A percentile compares a stretch with the other conserved stretches of the same genome.
phyloP scores from a whole-genome alignment of 2,797 vertebrate genomes.

The Ctenochaetus hawaiiensis region DNA sequence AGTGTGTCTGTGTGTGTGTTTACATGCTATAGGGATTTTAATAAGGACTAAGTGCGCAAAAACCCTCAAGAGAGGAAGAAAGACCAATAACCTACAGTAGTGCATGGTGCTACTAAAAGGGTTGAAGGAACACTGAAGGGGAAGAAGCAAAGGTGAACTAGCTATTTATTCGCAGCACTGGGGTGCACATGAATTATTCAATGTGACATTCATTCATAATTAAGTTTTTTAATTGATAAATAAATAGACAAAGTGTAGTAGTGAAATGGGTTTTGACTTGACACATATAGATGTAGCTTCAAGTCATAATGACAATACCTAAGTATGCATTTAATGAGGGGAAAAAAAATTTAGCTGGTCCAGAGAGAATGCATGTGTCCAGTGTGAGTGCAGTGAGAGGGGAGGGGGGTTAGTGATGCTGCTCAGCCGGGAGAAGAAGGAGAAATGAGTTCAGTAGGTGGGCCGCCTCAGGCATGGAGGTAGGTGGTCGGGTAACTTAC shows the following conservation, averaged over 20 bases:
- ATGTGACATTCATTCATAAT: constrained; percentile 82
- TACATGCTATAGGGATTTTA: constrained; percentile 82
- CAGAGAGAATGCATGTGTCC: constrained; percentile 51
- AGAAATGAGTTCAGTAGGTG: constrained; percentile 70
- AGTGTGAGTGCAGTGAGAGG: constrained; percentile 34
- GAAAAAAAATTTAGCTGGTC: constrained; percentile 13
- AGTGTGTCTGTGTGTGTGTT: constrained; percentile 69
- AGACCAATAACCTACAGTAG: constrained; percentile 82
- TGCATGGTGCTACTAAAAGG: constrained; percentile 76
- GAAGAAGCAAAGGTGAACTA: constrained; percentile 72
- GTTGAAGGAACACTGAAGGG: constrained; percentile 79
- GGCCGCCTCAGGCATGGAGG: constrained; percentile 60
- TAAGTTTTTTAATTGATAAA: constrained; percentile 85
- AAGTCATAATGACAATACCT: constrained; percentile 61
- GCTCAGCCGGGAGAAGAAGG: constrained; percentile 53
- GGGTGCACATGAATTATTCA: constrained; percentile 84
- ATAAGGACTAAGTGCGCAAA: constrained; percentile 82
- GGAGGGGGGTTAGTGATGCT: constrained; percentile 44
- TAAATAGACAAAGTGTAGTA: constrained; percentile 80
- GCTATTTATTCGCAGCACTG: constrained; percentile 76
- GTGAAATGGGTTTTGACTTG: constrained; percentile 59
- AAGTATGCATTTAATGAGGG: constrained; percentile 65
- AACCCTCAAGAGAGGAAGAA: constrained; percentile 76
- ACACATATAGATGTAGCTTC: constrained; percentile 63
- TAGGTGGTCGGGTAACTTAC: constrained; percentile 47